A percentile compares a stretch with the other conserved stretches of the same genome.
These are phyloP conservation scores for Cossypha caffra DNA, from an alignment of 2,797 vertebrate genomes.

Conservation along the genomic window DNA sequence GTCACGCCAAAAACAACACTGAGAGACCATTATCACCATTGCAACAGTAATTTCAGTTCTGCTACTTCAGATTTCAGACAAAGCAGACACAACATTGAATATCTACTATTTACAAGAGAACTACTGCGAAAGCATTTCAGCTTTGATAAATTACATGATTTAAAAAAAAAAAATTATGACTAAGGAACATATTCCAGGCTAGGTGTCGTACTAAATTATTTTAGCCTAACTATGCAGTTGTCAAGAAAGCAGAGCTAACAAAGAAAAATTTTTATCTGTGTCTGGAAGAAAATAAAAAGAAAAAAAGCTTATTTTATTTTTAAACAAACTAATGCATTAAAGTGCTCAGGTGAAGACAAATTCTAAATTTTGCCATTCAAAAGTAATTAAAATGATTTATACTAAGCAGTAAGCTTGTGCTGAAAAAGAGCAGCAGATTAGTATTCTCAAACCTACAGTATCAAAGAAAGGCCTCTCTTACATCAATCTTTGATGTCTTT, in stretches of 20 bases:
- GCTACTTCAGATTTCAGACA: background rate
- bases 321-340: background rate
- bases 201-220: background rate
- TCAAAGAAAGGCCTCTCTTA: constrained; percentile 74
- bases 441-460: background rate
- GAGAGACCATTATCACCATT: background rate
- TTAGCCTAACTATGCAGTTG: background rate
- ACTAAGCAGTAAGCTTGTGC: background rate
- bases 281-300: background rate
- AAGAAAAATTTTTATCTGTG: background rate
- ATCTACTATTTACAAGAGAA: background rate
- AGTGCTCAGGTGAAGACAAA: background rate
- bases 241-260: background rate
- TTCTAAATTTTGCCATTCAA: background rate
- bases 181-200: background rate
- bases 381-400: background rate
- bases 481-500: constrained; percentile 98
- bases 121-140: background rate
- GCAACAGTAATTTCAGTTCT: background rate
- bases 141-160: background rate
- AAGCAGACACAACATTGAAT: background rate
- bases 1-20: background rate
- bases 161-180: background rate
- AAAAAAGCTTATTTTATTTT: background rate
- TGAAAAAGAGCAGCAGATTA: background rate